Conservation (phyloP, 2,888 invertebrate species). For the Limnephilus lunatus region DNA sequence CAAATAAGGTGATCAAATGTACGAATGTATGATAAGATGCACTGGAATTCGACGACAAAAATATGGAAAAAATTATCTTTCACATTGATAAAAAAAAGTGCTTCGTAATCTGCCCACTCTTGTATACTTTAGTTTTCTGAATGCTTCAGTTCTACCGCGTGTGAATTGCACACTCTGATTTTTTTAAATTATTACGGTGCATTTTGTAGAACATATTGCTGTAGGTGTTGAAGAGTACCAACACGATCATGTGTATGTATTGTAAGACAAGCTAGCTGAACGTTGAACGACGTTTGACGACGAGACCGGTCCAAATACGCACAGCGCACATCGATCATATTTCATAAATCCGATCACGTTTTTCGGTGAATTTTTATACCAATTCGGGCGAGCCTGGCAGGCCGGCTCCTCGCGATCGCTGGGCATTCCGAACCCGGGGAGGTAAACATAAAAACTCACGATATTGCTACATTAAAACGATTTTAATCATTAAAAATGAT, state of each 20-base stretch:
- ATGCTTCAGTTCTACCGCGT: no score
- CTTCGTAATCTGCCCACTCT: no score
- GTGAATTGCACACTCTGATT: no score
- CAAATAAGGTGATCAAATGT: no score
- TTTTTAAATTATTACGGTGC: no score
- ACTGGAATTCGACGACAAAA: no score
- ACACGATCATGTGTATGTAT: not conserved
- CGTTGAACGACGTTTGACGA: no score
- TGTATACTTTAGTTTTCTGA: no score
- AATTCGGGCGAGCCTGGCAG: slow-evolving; percentile 23
- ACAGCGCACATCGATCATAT: slow-evolving; percentile 23
- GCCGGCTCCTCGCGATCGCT: not conserved
- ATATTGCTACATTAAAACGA: slow-evolving; percentile 35
- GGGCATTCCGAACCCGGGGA: slow-evolving; percentile 18
- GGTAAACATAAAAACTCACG: slow-evolving; percentile 25
- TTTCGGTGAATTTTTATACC: slow-evolving; percentile 19
- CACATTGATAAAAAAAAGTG: no score
- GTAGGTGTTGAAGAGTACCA: not conserved
- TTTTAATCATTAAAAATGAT: slow-evolving; percentile 39
- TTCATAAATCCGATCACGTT: slow-evolving; percentile 35
- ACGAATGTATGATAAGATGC: no score
- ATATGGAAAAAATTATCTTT: no score
- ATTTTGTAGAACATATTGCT: not conserved
- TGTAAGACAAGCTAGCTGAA: not conserved
- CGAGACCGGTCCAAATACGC: not conserved